Percentiles rank a stretch among this genome's conserved stretches.
These are phyloP conservation scores for Mastacembelus armatus DNA, from an alignment of 2,797 vertebrate species.

Conservation along the genomic window DNA sequence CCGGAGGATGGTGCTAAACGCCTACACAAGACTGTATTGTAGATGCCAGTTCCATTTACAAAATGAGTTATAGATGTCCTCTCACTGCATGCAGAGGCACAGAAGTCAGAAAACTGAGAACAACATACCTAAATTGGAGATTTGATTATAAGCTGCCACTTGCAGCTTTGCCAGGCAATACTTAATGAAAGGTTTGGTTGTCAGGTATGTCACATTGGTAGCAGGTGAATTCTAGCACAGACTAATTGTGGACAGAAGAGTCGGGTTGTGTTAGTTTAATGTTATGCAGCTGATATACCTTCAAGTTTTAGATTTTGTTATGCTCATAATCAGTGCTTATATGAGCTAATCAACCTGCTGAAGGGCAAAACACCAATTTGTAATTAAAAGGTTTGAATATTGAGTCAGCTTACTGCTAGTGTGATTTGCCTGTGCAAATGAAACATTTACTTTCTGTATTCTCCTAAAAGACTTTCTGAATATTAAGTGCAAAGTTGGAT, in stretches of 20 bases:
- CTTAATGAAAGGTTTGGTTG: conserved; percentile 29
- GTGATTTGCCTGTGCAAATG: background rate
- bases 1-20: conserved; percentile 57
- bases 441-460: background rate
- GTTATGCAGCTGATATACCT: background rate
- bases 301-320: background rate
- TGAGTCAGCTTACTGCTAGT: background rate
- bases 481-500: background rate
- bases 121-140: conserved; percentile 37
- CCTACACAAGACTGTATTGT: conserved; percentile 46
- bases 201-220: conserved; percentile 4
- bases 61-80: conserved; percentile 69
- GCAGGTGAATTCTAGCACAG: conserved; percentile 1
- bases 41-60: conserved; percentile 65
- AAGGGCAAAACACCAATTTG: conserved; percentile 15
- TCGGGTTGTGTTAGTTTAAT: background rate
- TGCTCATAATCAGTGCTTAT: conserved; percentile 1
- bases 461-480: background rate
- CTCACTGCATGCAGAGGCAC: conserved; percentile 26
- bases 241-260: conserved; percentile 9
- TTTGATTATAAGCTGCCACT: conserved; percentile 52
- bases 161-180: conserved; percentile 18
- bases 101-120: conserved; percentile 55
- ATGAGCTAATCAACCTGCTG: conserved; percentile 13
- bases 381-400: conserved; percentile 23